A percentile compares a stretch with the other conserved stretches of the same genome.
Evolutionary conservation across 1,140 invertebrate genomes (phyloP).

Genomic region (Hylyphantes graminicola): DNA sequence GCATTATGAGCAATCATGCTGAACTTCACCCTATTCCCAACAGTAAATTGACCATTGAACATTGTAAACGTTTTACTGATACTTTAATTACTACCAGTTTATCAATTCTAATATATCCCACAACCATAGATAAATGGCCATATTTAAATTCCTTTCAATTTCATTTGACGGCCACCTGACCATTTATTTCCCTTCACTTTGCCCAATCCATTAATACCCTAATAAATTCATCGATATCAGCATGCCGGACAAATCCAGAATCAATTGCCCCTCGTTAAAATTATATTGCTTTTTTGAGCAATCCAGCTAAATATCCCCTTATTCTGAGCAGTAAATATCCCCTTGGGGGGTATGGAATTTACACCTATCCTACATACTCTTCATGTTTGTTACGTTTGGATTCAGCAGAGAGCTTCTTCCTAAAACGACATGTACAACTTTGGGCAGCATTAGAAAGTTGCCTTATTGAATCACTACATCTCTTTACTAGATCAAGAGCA

Average conservation of each 20-base stretch:
- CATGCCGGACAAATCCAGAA: conserved; percentile 33
- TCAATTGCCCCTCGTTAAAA: conserved; percentile 14
- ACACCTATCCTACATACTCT: no score
- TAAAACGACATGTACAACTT: neutral
- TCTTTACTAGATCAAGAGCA: neutral
- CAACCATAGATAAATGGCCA: neutral
- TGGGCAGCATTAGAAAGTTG: neutral
- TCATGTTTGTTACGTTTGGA: no score
- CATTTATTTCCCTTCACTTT: neutral
- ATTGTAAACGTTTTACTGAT: neutral
- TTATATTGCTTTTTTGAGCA: no score
- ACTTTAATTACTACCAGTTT: neutral
- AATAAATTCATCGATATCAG: conserved; percentile 36
- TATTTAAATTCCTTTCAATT: neutral
- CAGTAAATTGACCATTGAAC: neutral
- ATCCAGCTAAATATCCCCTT: no score
- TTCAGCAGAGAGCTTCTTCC: neutral
- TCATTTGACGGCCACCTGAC: neutral
- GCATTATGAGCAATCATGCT: neutral
- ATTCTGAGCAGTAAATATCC: no score
- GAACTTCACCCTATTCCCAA: neutral
- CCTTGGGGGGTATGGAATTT: no score
- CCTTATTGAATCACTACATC: neutral
- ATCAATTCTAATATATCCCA: neutral
- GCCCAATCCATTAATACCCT: neutral